Base-by-base conservation (phyloP, 2,888 invertebrate genomes). In the Heliconius ismenius region DNA sequence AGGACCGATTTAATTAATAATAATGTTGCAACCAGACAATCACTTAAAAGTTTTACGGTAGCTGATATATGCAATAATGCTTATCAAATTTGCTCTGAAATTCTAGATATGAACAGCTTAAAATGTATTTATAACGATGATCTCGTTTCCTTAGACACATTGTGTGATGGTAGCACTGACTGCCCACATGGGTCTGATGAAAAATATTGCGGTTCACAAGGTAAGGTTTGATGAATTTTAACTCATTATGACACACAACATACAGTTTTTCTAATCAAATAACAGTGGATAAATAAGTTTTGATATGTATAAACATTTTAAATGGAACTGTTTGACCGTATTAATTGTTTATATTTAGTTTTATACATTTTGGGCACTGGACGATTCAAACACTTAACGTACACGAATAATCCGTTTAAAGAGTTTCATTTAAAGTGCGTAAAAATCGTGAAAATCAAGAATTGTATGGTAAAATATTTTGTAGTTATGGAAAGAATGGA, bases 101-200 rank as follows among this genome's bases (percentile, higher is more conserved):
- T 92, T 63, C 83, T 84, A 79, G 74, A 79, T n/a, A 81, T 92
- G 72, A 86, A 86, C 80, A 83, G 81, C 78, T 82, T 90, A 60
- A 78, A 81, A 54, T 93, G 92, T 82, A 78, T 77, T 15, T 82
- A 83, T 73, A 86, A 84, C 54, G 83, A 84, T 69, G 82, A 74
- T 54, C 79, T 76, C 62, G 73, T 91, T 60, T 77, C 84, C 11
- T 79, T 91, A 67, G 82, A 84, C 73, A 86, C 88, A 76, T 81
- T 93, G 36, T 93, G 92, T 78, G 85, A 93, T 80, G 89, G 89
- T 54, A 79, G 81, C 2, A 63, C 77, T 43, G 89, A 92, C 72
- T 93, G 93, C 70, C 65, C 80, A 3, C 88, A 89, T 79, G 82
- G 80, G 79, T 85, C 88, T 4, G 92, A 93, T 79, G 93, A 93